phyloP scores from a whole-genome alignment of 2,113 vertebrate genomes.

The Gila orcuttii region DNA sequence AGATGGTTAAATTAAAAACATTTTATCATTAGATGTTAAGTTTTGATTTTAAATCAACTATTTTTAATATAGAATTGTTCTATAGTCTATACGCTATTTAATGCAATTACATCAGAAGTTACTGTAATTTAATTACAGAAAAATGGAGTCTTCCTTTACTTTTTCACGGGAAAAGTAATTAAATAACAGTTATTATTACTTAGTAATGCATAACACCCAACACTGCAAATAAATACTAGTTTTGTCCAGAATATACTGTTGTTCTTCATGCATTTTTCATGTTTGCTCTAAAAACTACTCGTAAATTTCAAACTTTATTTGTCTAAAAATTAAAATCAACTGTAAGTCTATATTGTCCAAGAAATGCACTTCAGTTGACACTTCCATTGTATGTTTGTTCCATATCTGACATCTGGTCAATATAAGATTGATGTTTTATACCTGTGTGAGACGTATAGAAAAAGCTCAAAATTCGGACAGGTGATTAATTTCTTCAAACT shows the following conservation, averaged over 20 bases:
- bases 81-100: no score
- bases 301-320: neutral
- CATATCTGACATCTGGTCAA: neutral
- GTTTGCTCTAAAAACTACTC: neutral
- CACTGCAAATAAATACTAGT: neutral
- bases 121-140: no score
- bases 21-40: no score
- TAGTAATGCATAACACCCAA: no score
- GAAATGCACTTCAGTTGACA: neutral
- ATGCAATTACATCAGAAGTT: no score
- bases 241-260: neutral
- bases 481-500: conserved; percentile 17
- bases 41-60: no score
- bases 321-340: neutral
- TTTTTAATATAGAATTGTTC: no score
- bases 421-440: neutral
- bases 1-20: no score
- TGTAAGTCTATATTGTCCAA: neutral
- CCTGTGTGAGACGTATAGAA: neutral
- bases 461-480: neutral
- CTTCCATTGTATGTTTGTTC: neutral
- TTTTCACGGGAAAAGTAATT: no score
- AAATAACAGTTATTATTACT: no score
- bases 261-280: neutral
- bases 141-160: no score